Evolutionary conservation across 1,140 invertebrate genomes (phyloP).

Genomic region (Harlomillsia oculata): DNA sequence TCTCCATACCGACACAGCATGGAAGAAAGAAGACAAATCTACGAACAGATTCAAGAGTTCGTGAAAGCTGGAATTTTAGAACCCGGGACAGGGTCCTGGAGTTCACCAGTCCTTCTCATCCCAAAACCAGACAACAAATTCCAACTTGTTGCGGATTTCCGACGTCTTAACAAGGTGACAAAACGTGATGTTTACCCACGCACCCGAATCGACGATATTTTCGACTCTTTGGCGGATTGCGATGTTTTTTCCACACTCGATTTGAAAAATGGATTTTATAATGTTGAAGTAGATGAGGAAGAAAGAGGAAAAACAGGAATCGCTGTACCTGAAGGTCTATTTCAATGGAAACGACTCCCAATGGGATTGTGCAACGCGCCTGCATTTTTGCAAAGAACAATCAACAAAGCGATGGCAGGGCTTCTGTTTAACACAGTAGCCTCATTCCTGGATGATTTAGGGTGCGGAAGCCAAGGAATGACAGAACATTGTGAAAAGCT

Average conservation of each 20-base stretch:
- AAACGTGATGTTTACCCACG: conserved; percentile 5
- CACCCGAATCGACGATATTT: conserved; percentile 12
- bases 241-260: conserved; percentile 10
- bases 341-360: conserved; percentile 37
- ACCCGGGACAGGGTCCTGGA: conserved; percentile 19
- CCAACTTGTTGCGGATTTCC: conserved; percentile 17
- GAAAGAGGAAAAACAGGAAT: conserved; percentile 22
- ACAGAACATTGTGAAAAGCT: background rate
- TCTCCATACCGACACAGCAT: conserved; percentile 14
- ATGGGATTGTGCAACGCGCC: conserved; percentile 39
- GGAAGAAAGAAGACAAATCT: conserved; percentile 17
- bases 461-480: background rate
- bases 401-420: conserved; percentile 37
- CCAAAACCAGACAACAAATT: conserved; percentile 17
- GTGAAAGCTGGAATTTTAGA: conserved; percentile 28
- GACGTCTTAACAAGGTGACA: conserved; percentile 13
- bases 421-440: conserved; percentile 22
- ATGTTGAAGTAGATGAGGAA: conserved; percentile 34
- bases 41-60: conserved; percentile 26
- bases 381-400: conserved; percentile 38
- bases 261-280: conserved; percentile 42
- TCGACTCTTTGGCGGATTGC: conserved; percentile 35
- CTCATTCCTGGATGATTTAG: conserved; percentile 11
- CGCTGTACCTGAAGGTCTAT: conserved; percentile 36
- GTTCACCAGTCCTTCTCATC: conserved; percentile 28